These are phyloP conservation scores for Philotrypesis tridentata DNA, from an alignment of 1,140 invertebrate species.

Conservation along the genomic window DNA sequence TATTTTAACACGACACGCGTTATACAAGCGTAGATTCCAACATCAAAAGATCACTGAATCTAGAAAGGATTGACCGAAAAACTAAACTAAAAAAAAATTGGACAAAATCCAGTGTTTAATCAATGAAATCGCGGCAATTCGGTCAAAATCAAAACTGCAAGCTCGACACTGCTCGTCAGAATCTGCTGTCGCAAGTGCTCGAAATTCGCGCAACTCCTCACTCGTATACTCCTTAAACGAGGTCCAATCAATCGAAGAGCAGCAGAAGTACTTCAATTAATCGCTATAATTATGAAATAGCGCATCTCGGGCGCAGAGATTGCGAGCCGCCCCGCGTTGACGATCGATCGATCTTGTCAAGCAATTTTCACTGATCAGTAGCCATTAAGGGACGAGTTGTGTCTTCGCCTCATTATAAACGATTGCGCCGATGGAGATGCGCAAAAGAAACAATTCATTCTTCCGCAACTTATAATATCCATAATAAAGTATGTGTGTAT, in stretches of 20 bases:
- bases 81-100: no score
- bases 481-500: no score
- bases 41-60: no score
- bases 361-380: slow-evolving; percentile 46
- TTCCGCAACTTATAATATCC: not conserved
- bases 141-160: slow-evolving; percentile 12
- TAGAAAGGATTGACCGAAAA: no score
- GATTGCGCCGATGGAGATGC: not conserved
- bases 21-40: no score
- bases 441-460: no score
- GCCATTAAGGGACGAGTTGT: slow-evolving; percentile 21
- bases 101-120: no score
- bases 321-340: slow-evolving; percentile 5
- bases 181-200: no score
- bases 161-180: not conserved
- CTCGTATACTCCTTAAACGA: not conserved
- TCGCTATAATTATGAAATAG: slow-evolving; percentile 38
- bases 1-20: no score
- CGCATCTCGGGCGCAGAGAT: not conserved
- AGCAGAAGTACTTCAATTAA: slow-evolving; percentile 28
- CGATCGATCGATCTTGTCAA: slow-evolving; percentile 21
- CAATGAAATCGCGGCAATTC: not conserved
- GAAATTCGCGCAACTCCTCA: not conserved
- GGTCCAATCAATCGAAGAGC: slow-evolving; percentile 3
- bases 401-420: slow-evolving; percentile 19